Conservation (phyloP, 1,140 invertebrate genomes). For the Rhynchophorus ferrugineus region DNA sequence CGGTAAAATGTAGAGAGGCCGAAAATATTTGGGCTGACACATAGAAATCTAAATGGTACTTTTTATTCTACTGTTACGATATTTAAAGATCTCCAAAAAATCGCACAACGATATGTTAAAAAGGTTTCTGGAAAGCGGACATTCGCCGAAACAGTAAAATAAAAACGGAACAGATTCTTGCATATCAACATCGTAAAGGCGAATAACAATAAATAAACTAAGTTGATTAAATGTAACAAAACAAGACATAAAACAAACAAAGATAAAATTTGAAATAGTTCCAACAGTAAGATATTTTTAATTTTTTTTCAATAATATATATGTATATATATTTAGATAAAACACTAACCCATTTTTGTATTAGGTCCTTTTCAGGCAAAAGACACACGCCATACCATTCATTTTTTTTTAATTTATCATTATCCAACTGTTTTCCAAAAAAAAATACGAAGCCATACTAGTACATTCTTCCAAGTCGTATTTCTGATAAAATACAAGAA, state of each 20-base stretch:
- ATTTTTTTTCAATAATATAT: not conserved
- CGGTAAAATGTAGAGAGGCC: too few species aligned
- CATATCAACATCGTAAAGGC: too few species aligned
- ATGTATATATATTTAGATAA: not conserved
- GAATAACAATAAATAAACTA: too few species aligned
- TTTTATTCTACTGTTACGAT: not conserved
- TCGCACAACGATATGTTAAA: too few species aligned
- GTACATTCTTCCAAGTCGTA: not conserved
- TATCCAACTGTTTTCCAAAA: not conserved
- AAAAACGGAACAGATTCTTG: not conserved
- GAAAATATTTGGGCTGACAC: not conserved
- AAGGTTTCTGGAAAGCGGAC: too few species aligned
- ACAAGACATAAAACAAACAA: not conserved
- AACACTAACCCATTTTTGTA: not conserved
- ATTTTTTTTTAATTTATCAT: too few species aligned
- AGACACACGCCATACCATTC: not conserved
- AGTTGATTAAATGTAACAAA: not conserved
- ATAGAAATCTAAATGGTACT: not conserved
- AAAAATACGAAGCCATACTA: too few species aligned
- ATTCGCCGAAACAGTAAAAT: not conserved
- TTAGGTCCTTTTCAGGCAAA: not conserved
- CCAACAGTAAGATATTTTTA: not conserved
- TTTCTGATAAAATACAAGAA: too few species aligned
- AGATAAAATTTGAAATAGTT: not conserved
- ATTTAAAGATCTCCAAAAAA: not conserved